Base-by-base conservation (phyloP, 30 jellyfish, hydroid and myxozoan species). In the Aurelia sp. region DNA sequence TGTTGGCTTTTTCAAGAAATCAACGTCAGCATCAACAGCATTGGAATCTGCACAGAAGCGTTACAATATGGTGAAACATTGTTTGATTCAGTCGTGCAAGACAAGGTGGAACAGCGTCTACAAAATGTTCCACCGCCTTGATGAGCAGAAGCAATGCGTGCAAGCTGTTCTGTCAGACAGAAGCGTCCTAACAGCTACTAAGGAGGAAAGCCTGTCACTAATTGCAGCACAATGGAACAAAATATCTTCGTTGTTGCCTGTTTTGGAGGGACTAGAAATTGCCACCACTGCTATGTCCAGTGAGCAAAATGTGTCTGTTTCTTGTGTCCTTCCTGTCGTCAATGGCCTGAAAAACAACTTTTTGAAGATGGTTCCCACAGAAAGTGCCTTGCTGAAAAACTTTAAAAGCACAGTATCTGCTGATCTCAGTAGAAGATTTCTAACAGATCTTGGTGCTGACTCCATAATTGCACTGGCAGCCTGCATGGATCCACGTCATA, bases 61-160 rank as follows among this genome's bases (percentile, higher is more conserved):
- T 16, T 47, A 11, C 60, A 50, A 62, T 55, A 87, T 71, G 40
- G 82, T 11, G 81, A 60, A 71, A 59, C 80, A 84, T 62, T 72
- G 78, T 40, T 55, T 85, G 83, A 50, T 74, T 67, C 84, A 85
- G 37, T 73, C 77, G 11, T 63, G 76, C 62, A 51, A 62, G 77
- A 85, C 95, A 60, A 73, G 88, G 17, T 85, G 95, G 95, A 73
- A 85, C 84, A 64, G 69, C n/a, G 86, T 73, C 22, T 85, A 40
- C 62, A 71, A 41, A 47, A 74, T 85, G 95, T 74, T 85, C n/a
- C 55, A 65, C 71, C 72, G 78, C 60, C 83, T 66, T 75, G 78
- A 57, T 37, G 79, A 73, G 63, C 87, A 71, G 73, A 71, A 35
- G 81, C 82, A 84, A 21, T 79, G 73, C 44, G 84, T 81, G 52